Percentiles rank a stretch among this genome's conserved stretches.
phyloP scores from a whole-genome alignment of 2,797 vertebrate species.

The Sebastes kiyomatsui region DNA sequence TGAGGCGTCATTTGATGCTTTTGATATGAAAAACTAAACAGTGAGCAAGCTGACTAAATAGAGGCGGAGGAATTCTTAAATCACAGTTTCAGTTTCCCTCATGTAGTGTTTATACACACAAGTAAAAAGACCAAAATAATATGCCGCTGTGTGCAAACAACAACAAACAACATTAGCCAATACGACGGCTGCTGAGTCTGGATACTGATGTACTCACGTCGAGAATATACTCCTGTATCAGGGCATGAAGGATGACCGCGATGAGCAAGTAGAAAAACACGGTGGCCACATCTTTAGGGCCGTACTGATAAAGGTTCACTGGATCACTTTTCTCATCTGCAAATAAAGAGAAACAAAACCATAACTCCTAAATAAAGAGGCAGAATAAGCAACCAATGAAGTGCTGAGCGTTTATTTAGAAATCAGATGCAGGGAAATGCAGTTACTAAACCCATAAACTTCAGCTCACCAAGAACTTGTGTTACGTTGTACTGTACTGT shows the following conservation, averaged over 20 bases:
- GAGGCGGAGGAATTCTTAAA: not conserved
- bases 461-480: slow-evolving; percentile 79
- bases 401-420: not conserved
- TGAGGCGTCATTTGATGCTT: not conserved
- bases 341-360: not conserved
- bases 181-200: not conserved
- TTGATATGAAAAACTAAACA: not conserved
- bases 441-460: not conserved
- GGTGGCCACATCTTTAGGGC: slow-evolving; percentile 87
- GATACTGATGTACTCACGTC: slow-evolving; percentile 81
- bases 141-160: not conserved
- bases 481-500: slow-evolving; percentile 89
- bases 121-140: not conserved
- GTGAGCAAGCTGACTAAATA: not conserved
- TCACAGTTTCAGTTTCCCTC: not conserved
- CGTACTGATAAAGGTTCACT: slow-evolving; percentile 84
- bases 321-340: slow-evolving; percentile 81
- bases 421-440: not conserved
- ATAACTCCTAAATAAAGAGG: not conserved
- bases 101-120: not conserved
- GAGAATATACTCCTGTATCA: slow-evolving; percentile 89
- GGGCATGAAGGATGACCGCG: slow-evolving; percentile 87
- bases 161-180: not conserved
- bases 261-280: slow-evolving; percentile 89
- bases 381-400: not conserved